phyloP scores from a whole-genome alignment of 1,140 invertebrate species.

The Cotesia glomerata region DNA sequence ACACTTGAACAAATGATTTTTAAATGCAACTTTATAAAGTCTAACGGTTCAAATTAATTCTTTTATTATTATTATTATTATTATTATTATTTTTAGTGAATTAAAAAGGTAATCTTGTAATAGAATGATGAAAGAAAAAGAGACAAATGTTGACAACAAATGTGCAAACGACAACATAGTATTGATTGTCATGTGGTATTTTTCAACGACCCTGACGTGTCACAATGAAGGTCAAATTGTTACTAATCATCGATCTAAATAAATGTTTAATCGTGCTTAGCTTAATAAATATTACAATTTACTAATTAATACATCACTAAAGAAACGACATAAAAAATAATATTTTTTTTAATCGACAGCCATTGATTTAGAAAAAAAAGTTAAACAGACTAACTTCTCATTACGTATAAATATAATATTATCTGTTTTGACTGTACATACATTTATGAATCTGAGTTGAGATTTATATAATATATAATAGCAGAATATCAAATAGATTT shows the following conservation, averaged over 20 bases:
- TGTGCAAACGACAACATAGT: slow-evolving; percentile 37
- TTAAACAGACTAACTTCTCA: no score
- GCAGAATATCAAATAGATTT: neutral
- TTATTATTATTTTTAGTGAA: no score
- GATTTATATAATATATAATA: no score
- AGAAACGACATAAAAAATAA: neutral
- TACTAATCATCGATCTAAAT: slow-evolving; percentile 31
- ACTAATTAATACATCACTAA: neutral
- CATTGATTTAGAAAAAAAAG: no score
- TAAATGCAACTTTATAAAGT: no score
- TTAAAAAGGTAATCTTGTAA: no score
- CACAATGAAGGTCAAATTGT: slow-evolving; percentile 30
- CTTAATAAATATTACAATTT: slow-evolving; percentile 1
- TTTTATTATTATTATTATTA: no score
- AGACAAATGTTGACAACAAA: slow-evolving; percentile 9
- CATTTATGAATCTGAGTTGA: no score
- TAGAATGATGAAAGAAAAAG: neutral
- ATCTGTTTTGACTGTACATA: no score
- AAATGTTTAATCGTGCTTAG: slow-evolving; percentile 15
- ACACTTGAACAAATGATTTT: no score
- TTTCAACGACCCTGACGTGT: slow-evolving; percentile 26
- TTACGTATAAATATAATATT: no score
- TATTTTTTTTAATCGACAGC: neutral
- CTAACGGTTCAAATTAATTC: no score
- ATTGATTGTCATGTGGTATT: slow-evolving; percentile 39